Evolutionary conservation across 2,113 vertebrate genomes (phyloP).

Genomic region (Oreochromis spilurus): DNA sequence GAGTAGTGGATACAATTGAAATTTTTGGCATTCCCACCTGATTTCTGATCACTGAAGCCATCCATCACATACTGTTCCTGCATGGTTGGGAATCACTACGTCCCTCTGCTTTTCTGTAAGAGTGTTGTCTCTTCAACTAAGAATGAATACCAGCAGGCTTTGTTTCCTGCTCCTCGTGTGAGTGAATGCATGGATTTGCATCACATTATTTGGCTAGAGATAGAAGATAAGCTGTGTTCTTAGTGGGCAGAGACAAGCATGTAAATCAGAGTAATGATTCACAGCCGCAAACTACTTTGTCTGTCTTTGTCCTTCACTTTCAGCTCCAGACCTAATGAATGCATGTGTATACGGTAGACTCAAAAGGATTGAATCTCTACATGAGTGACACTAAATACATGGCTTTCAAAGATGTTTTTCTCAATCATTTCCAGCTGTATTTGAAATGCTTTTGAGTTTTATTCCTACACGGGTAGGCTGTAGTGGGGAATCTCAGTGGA

Average conservation of each 20-base stretch:
- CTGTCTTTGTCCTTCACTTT: not conserved
- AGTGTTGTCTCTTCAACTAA: not conserved
- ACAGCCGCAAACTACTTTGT: not conserved
- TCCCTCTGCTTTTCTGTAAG: not conserved
- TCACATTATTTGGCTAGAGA: not conserved
- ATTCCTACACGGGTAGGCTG: not conserved
- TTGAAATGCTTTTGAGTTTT: conserved; percentile 19
- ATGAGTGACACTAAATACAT: not conserved
- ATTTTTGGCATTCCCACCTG: not conserved
- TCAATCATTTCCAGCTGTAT: conserved; percentile 25
- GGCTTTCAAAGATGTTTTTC: not conserved
- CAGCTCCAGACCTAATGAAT: not conserved
- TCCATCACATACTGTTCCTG: conserved; percentile 35
- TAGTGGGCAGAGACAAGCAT: conserved; percentile 13
- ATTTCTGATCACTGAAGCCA: not conserved
- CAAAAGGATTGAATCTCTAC: conserved; percentile 22
- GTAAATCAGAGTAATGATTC: not conserved
- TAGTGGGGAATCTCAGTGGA: not conserved
- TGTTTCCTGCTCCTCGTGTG: not conserved
- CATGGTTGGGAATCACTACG: conserved; percentile 29
- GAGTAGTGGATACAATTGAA: conserved; percentile 13
- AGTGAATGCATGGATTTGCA: conserved; percentile 35
- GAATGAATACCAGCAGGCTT: not conserved
- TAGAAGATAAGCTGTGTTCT: not conserved
- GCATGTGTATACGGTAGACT: conserved; percentile 4